Conservation (phyloP, 1,140 invertebrate species). For the Drosophila azteca region DNA sequence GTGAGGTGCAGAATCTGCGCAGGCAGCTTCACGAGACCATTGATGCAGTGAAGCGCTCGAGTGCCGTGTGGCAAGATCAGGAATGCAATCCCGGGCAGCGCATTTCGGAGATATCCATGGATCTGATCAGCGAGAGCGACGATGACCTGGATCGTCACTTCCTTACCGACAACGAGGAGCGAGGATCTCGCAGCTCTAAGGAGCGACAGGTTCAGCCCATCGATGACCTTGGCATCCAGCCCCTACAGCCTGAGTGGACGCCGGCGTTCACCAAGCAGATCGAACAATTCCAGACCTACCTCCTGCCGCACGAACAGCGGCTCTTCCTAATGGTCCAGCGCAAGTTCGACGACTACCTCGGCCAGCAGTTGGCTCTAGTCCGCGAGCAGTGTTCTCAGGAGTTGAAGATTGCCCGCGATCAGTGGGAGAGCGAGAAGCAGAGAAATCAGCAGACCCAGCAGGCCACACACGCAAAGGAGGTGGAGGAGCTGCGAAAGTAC, state of each 20-base stretch:
- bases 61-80: conserved; percentile 71
- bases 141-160: conserved; percentile 74
- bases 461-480: conserved; percentile 88
- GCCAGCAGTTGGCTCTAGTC: conserved; percentile 84
- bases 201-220: conserved; percentile 76
- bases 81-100: conserved; percentile 75
- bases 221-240: conserved; percentile 69
- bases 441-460: conserved; percentile 85
- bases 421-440: conserved; percentile 71
- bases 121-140: conserved; percentile 80
- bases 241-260: conserved; percentile 68
- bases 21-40: conserved; percentile 85
- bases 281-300: conserved; percentile 82
- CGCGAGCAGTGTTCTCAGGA: conserved; percentile 84
- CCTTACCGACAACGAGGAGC: conserved; percentile 73
- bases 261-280: conserved; percentile 80
- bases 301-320: conserved; percentile 83
- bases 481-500: conserved; percentile 90
- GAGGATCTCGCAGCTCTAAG: conserved; percentile 63
- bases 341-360: conserved; percentile 84
- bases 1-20: conserved; percentile 87
- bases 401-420: conserved; percentile 83
- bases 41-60: conserved; percentile 71
- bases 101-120: conserved; percentile 80
- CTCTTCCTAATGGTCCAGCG: conserved; percentile 84